Evolutionary conservation across 2,888 invertebrate genomes (phyloP), one percentile per base, ranked within the genome.

Genomic region (Nasonovia ribisnigri): DNA sequence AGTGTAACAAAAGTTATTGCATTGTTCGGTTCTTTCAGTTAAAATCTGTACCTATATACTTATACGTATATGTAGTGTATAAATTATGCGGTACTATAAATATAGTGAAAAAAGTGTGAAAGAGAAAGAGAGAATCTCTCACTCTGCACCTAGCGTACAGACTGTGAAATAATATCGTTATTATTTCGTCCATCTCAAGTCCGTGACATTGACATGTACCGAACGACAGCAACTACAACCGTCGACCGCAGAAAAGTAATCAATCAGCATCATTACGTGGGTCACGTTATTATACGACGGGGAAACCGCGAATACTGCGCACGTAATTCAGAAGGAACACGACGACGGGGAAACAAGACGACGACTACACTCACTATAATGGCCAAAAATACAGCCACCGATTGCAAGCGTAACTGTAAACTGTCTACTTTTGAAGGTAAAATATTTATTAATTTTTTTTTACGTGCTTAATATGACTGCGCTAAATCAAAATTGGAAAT

Each of bases 251-350:
- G 46, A 46, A 36, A 43, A 16, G 57, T 86, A 86, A 92, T 86
- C 91, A 92, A 86, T 86, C 86, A 92, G 57, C 57, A 26, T 57
- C 26, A 46, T 87, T 86, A 24, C 86, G 86, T 60, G 36, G 86
- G 60, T 92, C 86, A 86, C 60, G 91, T 43, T 86, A 57, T 13
- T 20, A n/a, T n/a, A 16, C 77, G 26, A 16, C 91, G 84, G 91
- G 46, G 29, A 51, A 84, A 84, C 91, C 84, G 60, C 91, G 60
- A 86, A 84, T 36, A 77, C 6, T 77, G 36, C 46, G 20, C 57
- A 46, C 86, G 91, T 92, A 86, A 92, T 92, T 36, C 91, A 91
- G 91, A 84, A 91, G 91, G 43, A 77, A 88, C 57, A 24, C 54
- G 8, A 87, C n/a, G 3, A n/a, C n/a, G 60, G 24, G 13, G n/a